Evolutionary conservation across 2,888 invertebrate genomes (phyloP).

Genomic region (Megaustenia siamemsis): DNA sequence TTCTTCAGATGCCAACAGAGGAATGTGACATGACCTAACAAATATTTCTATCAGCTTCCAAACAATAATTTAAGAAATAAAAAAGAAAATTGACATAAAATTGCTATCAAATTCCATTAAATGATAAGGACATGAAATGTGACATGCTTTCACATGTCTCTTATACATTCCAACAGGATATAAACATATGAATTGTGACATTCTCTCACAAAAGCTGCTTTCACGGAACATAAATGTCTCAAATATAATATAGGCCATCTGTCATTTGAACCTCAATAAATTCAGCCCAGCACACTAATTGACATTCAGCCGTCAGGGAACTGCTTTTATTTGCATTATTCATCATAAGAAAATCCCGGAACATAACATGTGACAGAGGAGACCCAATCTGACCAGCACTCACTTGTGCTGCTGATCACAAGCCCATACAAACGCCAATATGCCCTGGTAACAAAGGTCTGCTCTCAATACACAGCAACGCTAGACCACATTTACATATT

Average conservation of each 20-base stretch:
- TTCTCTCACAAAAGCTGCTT: neutral
- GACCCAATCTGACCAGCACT: neutral
- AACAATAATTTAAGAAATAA: no score
- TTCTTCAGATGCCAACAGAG: no score
- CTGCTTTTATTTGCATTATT: constrained; percentile 12
- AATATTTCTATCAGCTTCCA: no score
- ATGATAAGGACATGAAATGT: no score
- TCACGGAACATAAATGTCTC: neutral
- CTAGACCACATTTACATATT: neutral
- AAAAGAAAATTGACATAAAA: no score
- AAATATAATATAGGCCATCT: neutral
- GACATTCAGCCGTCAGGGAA: neutral
- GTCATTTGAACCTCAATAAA: neutral
- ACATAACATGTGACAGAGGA: neutral
- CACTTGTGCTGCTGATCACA: neutral
- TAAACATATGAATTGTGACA: no score
- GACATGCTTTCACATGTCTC: no score
- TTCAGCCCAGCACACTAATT: neutral
- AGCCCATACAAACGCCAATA: neutral
- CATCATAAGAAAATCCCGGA: neutral
- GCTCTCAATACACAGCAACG: neutral
- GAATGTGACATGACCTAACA: no score
- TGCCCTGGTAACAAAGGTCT: neutral
- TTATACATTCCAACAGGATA: no score
- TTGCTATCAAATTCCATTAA: no score